Evolutionary conservation across 2,797 vertebrate genomes (phyloP), one percentile per base, ranked within the genome.

Genomic region (Pteronotus mesoamericanus): DNA sequence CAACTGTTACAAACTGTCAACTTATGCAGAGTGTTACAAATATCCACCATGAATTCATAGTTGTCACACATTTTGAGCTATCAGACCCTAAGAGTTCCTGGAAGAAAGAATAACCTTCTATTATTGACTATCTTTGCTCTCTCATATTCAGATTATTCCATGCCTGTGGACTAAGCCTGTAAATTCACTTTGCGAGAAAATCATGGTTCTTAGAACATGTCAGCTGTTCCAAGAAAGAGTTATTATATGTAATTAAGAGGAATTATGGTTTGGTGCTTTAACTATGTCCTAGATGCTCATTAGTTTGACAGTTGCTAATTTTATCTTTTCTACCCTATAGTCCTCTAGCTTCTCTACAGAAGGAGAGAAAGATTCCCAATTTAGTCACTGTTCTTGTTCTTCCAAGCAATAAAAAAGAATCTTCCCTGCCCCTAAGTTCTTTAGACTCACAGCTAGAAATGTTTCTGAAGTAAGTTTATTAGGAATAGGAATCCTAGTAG

Each of bases 221-320:
- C 39, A 92, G 4, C 89, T 72, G 1, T 77, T 69, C 57, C 29
- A 55, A 91, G 39, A 74, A 94, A 96, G 51, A 37, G 74, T 74
- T 71, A 95, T 80, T 95, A 97, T 89, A 95, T 95, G 85, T 95
- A 92, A 94, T 96, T 94, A 97, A 90, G 89, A 98, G 86, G 64
- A 64, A 92, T 91, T 82, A 91, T 96, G 91, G 72, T 84, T 93
- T 95, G 53, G 83, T 95, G 53, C 97, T 96, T 97, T 96, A 95
- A 97, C 96, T 97, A 87, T 97, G 78, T 94, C 95, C 92, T 97
- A 98, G 88, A 96, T 97, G 95, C 61, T 88, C 0, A 46, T 82
- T 94, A 98, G 96, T 97, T 96, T 96, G 96, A 97, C 94, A 92
- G 93, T 77, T 97, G 92, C 87, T 97, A 95, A 96, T 98, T 96